Conservation (phyloP, 2,113 vertebrate genomes). For the Etheostoma spectabile region DNA sequence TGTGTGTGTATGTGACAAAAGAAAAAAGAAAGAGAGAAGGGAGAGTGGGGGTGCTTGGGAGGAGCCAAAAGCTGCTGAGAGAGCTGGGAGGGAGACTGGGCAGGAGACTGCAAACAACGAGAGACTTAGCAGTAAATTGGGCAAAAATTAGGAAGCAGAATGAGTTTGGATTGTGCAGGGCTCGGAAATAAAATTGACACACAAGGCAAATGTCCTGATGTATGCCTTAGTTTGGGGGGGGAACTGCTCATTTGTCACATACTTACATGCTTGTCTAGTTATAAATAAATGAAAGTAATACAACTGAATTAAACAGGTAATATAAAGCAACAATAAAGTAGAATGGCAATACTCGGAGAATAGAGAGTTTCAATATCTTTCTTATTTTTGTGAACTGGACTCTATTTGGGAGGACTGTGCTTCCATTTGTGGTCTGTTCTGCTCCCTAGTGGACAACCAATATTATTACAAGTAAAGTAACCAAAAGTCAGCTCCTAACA, state of each 20-base stretch:
- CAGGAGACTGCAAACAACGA: constrained; percentile 25
- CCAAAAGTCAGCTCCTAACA: background rate
- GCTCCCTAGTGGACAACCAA: constrained; percentile 35
- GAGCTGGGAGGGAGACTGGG: constrained; percentile 1
- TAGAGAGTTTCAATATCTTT: background rate
- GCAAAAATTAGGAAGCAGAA: background rate
- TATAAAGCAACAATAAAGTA: background rate
- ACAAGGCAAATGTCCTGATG: background rate
- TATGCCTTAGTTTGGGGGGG: background rate
- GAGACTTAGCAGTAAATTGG: background rate
- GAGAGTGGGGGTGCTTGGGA: background rate
- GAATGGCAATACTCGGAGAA: background rate
- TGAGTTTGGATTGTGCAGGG: constrained; percentile 11
- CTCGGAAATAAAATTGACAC: constrained; percentile 16
- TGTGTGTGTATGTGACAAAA: constrained; percentile 13
- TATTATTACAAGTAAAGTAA: constrained; percentile 13
- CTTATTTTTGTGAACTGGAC: background rate
- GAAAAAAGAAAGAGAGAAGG: background rate
- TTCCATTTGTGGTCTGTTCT: constrained; percentile 20
- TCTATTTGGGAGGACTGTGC: background rate
- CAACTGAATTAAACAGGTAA: background rate
- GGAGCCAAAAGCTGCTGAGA: constrained; percentile 38
- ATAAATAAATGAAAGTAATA: background rate
- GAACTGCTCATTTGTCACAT: constrained; percentile 4
- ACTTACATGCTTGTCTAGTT: background rate